Percentiles rank a stretch among this genome's conserved stretches.
Conservation (phyloP, 2,113 vertebrate genomes). For the Peromyscus californicus region DNA sequence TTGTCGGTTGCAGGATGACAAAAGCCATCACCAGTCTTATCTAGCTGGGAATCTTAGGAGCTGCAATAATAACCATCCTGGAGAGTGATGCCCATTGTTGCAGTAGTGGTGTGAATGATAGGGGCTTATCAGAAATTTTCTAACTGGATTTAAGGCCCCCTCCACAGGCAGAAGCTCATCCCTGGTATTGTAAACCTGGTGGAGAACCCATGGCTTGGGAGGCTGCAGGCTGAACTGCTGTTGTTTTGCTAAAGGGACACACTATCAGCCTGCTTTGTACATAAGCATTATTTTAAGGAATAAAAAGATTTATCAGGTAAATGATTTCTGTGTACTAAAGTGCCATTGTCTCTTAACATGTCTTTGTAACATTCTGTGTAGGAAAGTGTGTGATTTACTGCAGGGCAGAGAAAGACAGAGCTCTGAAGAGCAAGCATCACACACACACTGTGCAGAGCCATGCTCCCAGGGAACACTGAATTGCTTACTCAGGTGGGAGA, state of each 20-base stretch:
- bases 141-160: background rate
- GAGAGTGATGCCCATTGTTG: no score
- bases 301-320: conserved; percentile 9
- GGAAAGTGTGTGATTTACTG: background rate
- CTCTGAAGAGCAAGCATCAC: background rate
- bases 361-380: background rate
- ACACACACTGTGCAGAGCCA: background rate
- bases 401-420: background rate
- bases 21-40: background rate
- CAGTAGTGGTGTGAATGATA: background rate
- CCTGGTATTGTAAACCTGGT: background rate
- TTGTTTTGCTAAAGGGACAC: background rate
- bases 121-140: background rate
- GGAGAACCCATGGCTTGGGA: background rate
- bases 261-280: background rate
- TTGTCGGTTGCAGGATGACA: background rate
- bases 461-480: background rate
- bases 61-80: no score
- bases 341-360: background rate
- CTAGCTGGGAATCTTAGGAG: background rate
- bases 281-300: conserved; percentile 1
- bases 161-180: background rate
- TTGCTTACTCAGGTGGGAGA: background rate
- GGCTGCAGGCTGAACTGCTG: background rate
- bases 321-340: background rate